Conservation (phyloP, 2,888 invertebrate species). For the Sarcophaga rosellei region DNA sequence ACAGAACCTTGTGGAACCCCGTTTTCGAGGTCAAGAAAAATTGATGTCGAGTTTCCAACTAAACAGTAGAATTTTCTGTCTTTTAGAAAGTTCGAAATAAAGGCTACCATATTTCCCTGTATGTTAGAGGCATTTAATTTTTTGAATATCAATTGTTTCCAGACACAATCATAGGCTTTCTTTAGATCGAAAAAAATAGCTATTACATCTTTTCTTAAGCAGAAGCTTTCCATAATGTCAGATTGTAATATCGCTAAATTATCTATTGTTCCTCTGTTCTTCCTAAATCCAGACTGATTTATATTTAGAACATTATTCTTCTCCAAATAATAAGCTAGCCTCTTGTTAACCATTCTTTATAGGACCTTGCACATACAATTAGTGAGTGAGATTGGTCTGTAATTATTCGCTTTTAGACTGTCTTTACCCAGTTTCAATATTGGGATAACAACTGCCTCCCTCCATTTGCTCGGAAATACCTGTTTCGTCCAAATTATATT, state of each 20-base stretch:
- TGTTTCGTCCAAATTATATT: conserved; percentile 55
- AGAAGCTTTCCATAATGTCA: neutral
- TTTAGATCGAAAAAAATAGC: too few relatives aligned
- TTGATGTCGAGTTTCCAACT: too few relatives aligned
- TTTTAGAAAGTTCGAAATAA: too few relatives aligned
- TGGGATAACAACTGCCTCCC: neutral
- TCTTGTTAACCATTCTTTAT: neutral
- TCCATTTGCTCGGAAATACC: conserved; percentile 10
- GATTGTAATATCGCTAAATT: neutral
- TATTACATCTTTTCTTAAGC: neutral
- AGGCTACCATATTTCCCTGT: too few relatives aligned
- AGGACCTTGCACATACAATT: neutral
- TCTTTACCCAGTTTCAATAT: neutral
- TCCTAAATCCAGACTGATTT: neutral
- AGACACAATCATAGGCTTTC: too few relatives aligned
- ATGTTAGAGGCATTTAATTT: too few relatives aligned
- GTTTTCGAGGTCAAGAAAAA: too few relatives aligned
- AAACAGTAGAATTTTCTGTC: too few relatives aligned
- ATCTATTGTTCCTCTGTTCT: neutral
- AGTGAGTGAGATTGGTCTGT: conserved; percentile 10
- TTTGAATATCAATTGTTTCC: too few relatives aligned
- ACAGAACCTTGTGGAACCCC: too few relatives aligned
- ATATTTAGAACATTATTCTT: too few relatives aligned
- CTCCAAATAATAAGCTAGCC: neutral
- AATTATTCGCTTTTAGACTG: neutral